A percentile compares a stretch with the other conserved stretches of the same genome.
phyloP scores from a whole-genome alignment of 92 coral and sea anemone species.

The Pocillopora grandis region DNA sequence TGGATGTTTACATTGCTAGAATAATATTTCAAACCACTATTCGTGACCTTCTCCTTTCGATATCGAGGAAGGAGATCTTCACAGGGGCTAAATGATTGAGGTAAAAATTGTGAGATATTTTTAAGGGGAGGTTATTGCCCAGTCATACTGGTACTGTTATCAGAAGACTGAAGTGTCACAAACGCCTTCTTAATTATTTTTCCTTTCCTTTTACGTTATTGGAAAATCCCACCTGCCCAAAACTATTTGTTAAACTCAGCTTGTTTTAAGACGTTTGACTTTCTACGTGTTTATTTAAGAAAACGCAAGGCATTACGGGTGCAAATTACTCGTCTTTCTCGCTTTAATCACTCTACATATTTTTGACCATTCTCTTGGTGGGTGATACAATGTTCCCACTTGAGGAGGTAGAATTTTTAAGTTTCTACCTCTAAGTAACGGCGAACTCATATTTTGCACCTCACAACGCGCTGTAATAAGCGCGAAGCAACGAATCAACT shows the following conservation, averaged over 20 bases:
- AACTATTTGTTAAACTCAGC: constrained; percentile 19
- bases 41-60: not conserved
- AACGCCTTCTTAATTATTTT: not conserved
- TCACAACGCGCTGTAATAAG: constrained; percentile 2
- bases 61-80: too few relatives aligned
- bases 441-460: not conserved
- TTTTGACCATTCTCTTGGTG: not conserved
- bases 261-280: constrained; percentile 10
- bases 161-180: not conserved
- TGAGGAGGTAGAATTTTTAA: not conserved
- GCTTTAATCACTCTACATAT: not conserved
- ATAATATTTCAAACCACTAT: not conserved
- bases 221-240: constrained; percentile 26
- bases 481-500: not conserved
- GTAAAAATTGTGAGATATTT: too few relatives aligned
- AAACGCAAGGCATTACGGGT: not conserved
- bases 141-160: not conserved
- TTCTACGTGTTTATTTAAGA: constrained; percentile 4
- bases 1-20: not conserved
- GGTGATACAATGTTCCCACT: not conserved
- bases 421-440: constrained; percentile 1
- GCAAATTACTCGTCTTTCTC: not conserved
- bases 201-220: not conserved
- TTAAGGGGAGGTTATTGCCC: too few relatives aligned
- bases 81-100: too few relatives aligned